A percentile compares a stretch with the other conserved stretches of the same genome.
Conservation (phyloP, 2,797 vertebrate genomes). For the Tarsius wallacei region DNA sequence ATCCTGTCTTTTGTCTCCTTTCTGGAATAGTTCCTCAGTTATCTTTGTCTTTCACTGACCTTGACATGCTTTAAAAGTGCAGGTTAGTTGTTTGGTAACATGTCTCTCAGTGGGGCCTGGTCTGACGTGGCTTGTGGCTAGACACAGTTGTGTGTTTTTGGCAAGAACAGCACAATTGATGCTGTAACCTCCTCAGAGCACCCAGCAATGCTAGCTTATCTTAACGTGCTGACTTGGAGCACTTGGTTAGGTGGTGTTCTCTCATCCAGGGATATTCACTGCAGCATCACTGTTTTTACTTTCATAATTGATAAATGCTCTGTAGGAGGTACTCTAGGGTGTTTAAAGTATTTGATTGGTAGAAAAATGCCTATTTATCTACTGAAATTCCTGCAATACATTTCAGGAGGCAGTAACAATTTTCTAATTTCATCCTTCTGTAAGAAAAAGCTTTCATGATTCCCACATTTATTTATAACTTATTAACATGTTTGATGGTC, state of each 20-base stretch:
- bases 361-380: neutral
- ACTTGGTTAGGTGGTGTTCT: neutral
- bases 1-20: neutral
- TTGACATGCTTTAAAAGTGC: neutral
- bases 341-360: neutral
- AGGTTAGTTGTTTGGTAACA: neutral
- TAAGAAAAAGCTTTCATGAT: neutral
- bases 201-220: rapidly evolving
- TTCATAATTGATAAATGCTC: no score
- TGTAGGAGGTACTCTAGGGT: neutral
- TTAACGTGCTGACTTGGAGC: neutral
- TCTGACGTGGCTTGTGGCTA: neutral
- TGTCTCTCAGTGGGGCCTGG: no score
- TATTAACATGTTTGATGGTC: no score
- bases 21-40: neutral
- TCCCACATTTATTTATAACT: neutral
- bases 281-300: neutral
- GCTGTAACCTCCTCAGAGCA: neutral
- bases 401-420: neutral
- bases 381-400: neutral
- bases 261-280: neutral
- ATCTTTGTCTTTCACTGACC: neutral
- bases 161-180: neutral
- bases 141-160: rapidly evolving
- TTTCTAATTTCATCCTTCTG: neutral